Evolutionary conservation across 1,140 invertebrate species (phyloP), one percentile per base, ranked within the genome.

Genomic region (Stegodyphus dumicola): DNA sequence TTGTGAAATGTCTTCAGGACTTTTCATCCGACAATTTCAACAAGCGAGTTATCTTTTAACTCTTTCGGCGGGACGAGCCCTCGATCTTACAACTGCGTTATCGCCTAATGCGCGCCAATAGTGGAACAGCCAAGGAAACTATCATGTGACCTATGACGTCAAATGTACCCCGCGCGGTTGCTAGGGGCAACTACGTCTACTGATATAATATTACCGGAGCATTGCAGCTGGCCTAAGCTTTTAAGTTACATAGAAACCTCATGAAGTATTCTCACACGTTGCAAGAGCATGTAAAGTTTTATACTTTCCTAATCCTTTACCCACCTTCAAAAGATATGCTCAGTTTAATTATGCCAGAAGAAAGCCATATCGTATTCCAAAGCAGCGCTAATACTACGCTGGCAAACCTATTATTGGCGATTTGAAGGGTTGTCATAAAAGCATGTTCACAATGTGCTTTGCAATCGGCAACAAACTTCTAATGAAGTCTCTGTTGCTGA

Each of bases 141-240:
- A 73, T 78, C 84, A 86, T 69, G 75, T 86, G 84, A 78, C 74
- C 84, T 78, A 78, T 86, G 84, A 86, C 84, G 84, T 86, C 84
- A 86, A 86, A 70, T 77, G 76, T 86, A 71, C 66, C 76, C 84
- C 75, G 84, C 84, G 75, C 76, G 84, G 84, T 86, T 86, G 84
- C 84, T 70, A 86, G 76, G 81, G 84, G 84, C 84, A 86, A 86
- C 84, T 86, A 86, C 84, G 84, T 86, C 84, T 86, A 86, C 84
- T 77, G 76, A 86, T 85, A 85, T 85, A 85, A 85, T 85, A 85
- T 85, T 85, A 85, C 81, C 81, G 53, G 74, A 85, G 81, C 33
- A 69, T 48, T 85, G 74, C 81, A 85, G 73, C 81, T 85, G 81
- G 70, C 48, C 70, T n/a, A 11, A 80, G 65, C 53, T 80, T 71